These are phyloP conservation scores for Brachyalestes nurse DNA, from an alignment of 2,797 vertebrate species.

Conservation along the genomic window DNA sequence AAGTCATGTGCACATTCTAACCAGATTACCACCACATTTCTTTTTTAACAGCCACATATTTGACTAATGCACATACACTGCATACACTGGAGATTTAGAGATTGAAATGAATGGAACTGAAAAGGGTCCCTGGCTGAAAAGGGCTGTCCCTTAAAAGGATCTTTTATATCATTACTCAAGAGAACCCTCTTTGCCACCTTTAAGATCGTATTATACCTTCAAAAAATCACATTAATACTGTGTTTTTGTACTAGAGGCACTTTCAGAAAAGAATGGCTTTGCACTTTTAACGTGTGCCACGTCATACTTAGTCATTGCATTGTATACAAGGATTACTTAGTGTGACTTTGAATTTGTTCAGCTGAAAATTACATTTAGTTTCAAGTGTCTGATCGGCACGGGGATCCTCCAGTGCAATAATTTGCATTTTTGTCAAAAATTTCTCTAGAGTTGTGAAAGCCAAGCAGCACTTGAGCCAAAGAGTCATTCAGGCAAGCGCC, in stretches of 20 bases:
- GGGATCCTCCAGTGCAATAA: conserved; percentile 21
- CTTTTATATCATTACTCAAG: not conserved
- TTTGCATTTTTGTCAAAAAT: conserved; percentile 49
- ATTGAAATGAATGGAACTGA: no score
- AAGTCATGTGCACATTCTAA: no score
- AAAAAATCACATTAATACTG: not conserved
- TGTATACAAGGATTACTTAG: not conserved
- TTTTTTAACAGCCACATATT: no score
- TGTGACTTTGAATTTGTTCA: conserved; percentile 13
- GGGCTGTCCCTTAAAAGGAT: not conserved
- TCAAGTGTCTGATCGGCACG: conserved; percentile 18
- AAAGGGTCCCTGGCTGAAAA: not conserved
- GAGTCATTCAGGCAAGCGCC: conserved; percentile 36
- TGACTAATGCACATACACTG: no score
- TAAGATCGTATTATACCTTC: not conserved
- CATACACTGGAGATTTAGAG: no score
- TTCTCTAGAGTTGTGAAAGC: conserved; percentile 49
- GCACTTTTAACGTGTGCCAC: not conserved
- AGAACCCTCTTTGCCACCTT: not conserved
- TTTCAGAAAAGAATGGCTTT: not conserved
- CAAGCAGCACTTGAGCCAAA: conserved; percentile 36
- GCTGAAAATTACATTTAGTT: conserved; percentile 20
- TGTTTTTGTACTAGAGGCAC: not conserved
- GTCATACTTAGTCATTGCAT: not conserved
- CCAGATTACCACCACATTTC: no score